Conservation (phyloP, 2,888 invertebrate species). For the Sphecodes monilicornis region DNA sequence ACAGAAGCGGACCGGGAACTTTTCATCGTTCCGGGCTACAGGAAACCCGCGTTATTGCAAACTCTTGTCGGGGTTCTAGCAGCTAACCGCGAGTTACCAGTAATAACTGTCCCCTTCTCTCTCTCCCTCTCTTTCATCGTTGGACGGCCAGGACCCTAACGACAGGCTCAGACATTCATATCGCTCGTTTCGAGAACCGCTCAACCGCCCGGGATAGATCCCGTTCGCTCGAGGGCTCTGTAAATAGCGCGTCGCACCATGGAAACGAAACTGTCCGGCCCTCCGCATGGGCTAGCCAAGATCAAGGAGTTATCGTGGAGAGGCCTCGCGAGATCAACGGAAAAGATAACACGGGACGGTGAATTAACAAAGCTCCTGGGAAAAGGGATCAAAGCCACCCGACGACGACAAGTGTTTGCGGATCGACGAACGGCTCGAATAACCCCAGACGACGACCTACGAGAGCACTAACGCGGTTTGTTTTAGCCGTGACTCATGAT, state of each 20-base stretch:
- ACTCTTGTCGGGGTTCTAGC: background rate
- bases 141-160: background rate
- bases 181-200: slow-evolving; percentile 72
- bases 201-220: slow-evolving; percentile 48
- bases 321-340: slow-evolving; percentile 16
- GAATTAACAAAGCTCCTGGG: slow-evolving; percentile 39
- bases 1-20: slow-evolving; percentile 17
- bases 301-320: slow-evolving; percentile 56
- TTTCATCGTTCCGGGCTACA: slow-evolving; percentile 20
- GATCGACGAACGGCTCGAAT: background rate
- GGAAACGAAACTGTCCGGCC: slow-evolving; percentile 70
- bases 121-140: slow-evolving; percentile 27
- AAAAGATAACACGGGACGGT: slow-evolving; percentile 42
- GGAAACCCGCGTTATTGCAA: background rate
- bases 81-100: slow-evolving; percentile 28
- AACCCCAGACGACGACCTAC: background rate
- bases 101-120: slow-evolving; percentile 38
- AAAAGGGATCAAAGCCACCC: slow-evolving; percentile 30
- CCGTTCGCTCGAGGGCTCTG: slow-evolving; percentile 72
- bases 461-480: background rate
- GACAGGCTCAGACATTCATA: slow-evolving; percentile 63
- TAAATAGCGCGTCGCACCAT: slow-evolving; percentile 78
- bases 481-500: background rate
- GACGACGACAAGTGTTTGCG: slow-evolving; percentile 15
- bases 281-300: slow-evolving; percentile 31